A percentile compares a stretch with the other conserved stretches of the same genome.
phyloP scores from a whole-genome alignment of 1,140 invertebrate genomes.

The Drosophila tsacasi region DNA sequence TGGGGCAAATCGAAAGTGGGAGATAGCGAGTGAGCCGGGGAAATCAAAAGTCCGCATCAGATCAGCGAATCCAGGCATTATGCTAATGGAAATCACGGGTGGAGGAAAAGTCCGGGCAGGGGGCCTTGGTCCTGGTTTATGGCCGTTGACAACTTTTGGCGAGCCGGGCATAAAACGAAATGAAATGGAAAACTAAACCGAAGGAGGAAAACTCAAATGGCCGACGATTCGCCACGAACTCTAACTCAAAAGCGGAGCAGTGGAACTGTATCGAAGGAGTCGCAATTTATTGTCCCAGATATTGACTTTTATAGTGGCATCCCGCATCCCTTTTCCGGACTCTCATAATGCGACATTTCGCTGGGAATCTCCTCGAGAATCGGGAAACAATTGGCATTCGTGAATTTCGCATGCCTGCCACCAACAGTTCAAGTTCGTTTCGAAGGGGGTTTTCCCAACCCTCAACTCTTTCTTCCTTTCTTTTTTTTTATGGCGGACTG shows the following conservation, averaged over 20 bases:
- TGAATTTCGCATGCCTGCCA: slow-evolving; percentile 72
- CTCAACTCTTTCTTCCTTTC: not conserved
- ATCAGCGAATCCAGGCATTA: slow-evolving; percentile 60
- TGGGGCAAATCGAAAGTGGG: slow-evolving; percentile 65
- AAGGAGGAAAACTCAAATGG: slow-evolving; percentile 41
- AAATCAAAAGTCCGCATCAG: slow-evolving; percentile 49
- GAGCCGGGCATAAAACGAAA: slow-evolving; percentile 76
- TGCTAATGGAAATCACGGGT: slow-evolving; percentile 70
- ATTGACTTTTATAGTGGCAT: slow-evolving; percentile 81
- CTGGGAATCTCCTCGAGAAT: slow-evolving; percentile 65
- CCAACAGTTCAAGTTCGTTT: slow-evolving; percentile 23
- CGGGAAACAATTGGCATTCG: slow-evolving; percentile 81
- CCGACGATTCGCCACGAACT: slow-evolving; percentile 49
- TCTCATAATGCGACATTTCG: slow-evolving; percentile 56
- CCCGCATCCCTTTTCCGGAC: slow-evolving; percentile 17
- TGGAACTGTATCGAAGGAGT: slow-evolving; percentile 53
- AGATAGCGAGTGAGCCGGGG: slow-evolving; percentile 26
- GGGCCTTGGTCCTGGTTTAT: slow-evolving; percentile 35
- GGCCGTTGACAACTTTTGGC: slow-evolving; percentile 78
- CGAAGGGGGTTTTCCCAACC: slow-evolving; percentile 15
- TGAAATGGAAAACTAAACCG: slow-evolving; percentile 78
- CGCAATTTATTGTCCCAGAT: slow-evolving; percentile 80
- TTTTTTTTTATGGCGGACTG: slow-evolving; percentile 70
- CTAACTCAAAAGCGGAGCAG: slow-evolving; percentile 44
- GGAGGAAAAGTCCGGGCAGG: slow-evolving; percentile 12